Conservation (phyloP, 2,113 vertebrate genomes). For the Rhagologus leucostigma region DNA sequence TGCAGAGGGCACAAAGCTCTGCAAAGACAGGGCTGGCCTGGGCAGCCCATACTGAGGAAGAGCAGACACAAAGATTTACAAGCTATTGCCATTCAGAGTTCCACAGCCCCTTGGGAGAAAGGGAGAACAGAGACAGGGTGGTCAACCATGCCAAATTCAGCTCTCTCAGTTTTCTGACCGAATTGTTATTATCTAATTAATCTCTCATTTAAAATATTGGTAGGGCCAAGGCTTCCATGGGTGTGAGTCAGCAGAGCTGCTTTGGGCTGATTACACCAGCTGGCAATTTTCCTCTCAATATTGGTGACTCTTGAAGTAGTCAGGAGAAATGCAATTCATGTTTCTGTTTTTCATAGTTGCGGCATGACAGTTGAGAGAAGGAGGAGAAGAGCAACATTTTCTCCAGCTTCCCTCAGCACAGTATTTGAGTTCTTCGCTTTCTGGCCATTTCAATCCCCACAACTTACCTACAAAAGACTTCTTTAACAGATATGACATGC, state of each 20-base stretch:
- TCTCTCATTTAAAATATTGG: neutral
- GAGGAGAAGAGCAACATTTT: neutral
- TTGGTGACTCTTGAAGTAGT: neutral
- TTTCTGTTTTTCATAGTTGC: neutral
- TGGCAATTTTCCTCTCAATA: neutral
- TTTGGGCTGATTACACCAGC: neutral
- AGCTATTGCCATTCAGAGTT: neutral
- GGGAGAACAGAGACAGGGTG: neutral
- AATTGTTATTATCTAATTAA: constrained; percentile 9
- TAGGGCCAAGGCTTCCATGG: neutral
- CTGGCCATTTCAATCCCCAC: neutral
- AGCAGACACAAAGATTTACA: neutral
- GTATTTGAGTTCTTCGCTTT: neutral
- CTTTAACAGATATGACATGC: neutral
- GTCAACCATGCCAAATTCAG: neutral
- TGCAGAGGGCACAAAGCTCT: neutral
- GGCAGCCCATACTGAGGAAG: neutral
- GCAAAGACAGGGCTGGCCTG: neutral
- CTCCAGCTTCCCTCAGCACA: neutral
- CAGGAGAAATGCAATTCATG: neutral
- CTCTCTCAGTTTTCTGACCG: neutral
- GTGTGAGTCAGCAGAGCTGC: neutral
- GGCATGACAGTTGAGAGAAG: neutral
- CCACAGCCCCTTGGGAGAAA: neutral
- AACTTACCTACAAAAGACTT: neutral